Base-by-base conservation (phyloP, 2,797 vertebrate species). In the Sebastes vulpes region DNA sequence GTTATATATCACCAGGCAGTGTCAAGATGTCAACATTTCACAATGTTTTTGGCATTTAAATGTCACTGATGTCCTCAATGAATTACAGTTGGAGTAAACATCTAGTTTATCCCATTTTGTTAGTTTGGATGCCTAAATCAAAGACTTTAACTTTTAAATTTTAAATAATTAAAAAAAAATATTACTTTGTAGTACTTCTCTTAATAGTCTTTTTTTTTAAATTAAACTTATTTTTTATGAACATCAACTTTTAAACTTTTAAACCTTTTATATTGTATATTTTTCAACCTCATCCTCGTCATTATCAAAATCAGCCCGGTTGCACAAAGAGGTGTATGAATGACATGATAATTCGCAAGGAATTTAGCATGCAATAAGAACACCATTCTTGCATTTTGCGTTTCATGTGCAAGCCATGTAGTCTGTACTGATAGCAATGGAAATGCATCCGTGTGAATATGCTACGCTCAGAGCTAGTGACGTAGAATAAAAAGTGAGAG, bases 21-120 rank as follows among this genome's bases (percentile, higher is more conserved):
- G 35, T 69, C 28, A 35, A 26, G 6, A 69, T 60, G 14, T 50
- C 23, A 35, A 10, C 3, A 35, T 58, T n/a, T 59, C 65, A 35
- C 65, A 59, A 61, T 42, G 26, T 69, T 78, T 75, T 6, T 80
- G 56, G 14, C 35, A 53, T 72, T 73, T 73, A 57, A 84, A 70
- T 57, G 46, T 48, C 67, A 31, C 69, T 9, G 26, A 42, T 69
- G 9, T 53, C 48, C 54, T 54, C 5, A 18, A 11, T 72, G 66
- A 52, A 7, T 60, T 54, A 56, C 61, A 35, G 32, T 14, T 2
- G 1, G 14, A 69, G 54, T 21, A 25, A 54, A 60, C 31, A 18
- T 21, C 11, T 9, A 21, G n/a, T 63, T 63, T 1, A 52, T 29
- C 16, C 6, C 2, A 20, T 35, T 53, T 32, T 11, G 28, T 61